Conservation (phyloP, 2,797 vertebrate species). For the Telmatherina bonti region DNA sequence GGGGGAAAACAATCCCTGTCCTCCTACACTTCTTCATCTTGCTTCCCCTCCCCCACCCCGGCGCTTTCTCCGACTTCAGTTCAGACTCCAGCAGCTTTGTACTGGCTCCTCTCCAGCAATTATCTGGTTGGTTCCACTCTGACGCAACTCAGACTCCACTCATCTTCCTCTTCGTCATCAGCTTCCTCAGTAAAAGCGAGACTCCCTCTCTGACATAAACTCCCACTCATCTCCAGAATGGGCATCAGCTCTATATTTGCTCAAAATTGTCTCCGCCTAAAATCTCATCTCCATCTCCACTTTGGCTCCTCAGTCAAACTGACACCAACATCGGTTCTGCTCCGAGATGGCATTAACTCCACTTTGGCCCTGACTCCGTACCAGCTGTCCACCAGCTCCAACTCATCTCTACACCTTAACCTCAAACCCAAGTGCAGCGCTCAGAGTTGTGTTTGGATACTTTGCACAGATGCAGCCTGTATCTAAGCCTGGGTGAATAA, state of each 20-base stretch:
- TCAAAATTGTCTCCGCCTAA: slow-evolving; percentile 42
- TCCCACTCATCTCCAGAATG: slow-evolving; percentile 69
- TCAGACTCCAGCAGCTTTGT: slow-evolving; percentile 58
- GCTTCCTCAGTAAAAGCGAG: slow-evolving; percentile 58
- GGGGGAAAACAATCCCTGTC: slow-evolving; percentile 27
- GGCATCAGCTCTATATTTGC: slow-evolving; percentile 55
- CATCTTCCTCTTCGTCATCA: slow-evolving; percentile 74
- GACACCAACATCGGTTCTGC: slow-evolving; percentile 32
- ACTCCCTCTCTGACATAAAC: slow-evolving; percentile 69
- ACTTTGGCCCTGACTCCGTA: slow-evolving; percentile 38
- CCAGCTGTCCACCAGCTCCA: slow-evolving; percentile 48
- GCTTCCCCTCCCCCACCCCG: slow-evolving; percentile 54
- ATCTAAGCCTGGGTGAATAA: not conserved
- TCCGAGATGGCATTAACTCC: slow-evolving; percentile 54
- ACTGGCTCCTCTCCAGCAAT: slow-evolving; percentile 75
- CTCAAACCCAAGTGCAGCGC: slow-evolving; percentile 21
- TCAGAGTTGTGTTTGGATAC: slow-evolving; percentile 25
- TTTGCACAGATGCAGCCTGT: not conserved
- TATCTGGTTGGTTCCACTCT: slow-evolving; percentile 78
- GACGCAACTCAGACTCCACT: slow-evolving; percentile 75
- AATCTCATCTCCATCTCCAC: slow-evolving; percentile 54
- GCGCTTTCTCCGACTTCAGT: slow-evolving; percentile 61
- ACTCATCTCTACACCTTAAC: slow-evolving; percentile 56
- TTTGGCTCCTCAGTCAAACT: slow-evolving; percentile 47
- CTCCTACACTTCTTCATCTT: slow-evolving; percentile 44